These are phyloP conservation scores for Orbicella faveolata DNA, from an alignment of 64 coral and sea anemone species.

Conservation along the genomic window DNA sequence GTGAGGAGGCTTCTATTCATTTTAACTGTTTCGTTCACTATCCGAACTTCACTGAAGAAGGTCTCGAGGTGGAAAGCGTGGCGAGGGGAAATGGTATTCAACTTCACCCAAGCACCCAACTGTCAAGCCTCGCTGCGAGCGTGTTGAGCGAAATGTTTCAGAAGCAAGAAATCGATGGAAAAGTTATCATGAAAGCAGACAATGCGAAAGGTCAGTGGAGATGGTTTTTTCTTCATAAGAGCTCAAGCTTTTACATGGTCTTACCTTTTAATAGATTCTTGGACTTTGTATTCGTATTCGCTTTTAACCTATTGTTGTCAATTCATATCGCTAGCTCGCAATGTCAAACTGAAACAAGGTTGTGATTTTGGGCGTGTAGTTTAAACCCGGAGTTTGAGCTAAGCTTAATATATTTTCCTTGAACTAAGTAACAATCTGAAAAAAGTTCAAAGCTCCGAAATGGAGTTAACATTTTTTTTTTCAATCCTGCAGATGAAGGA, in stretches of 20 bases:
- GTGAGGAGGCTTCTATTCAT: slow-evolving; percentile 9
- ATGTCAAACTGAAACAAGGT: no score
- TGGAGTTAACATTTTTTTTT: background rate
- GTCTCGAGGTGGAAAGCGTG: slow-evolving; percentile 60
- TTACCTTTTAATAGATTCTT: no score
- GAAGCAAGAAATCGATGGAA: slow-evolving; percentile 83
- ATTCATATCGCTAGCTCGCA: no score
- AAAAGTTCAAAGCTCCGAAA: no score
- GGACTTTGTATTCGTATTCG: no score
- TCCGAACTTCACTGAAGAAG: slow-evolving; percentile 64
- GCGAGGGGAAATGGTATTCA: slow-evolving; percentile 66
- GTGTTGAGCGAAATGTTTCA: slow-evolving; percentile 92
- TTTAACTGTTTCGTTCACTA: slow-evolving; percentile 77
- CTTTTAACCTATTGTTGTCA: no score
- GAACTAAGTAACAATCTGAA: no score
- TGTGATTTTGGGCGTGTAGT: no score
- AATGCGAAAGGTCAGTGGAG: slow-evolving; percentile 74
- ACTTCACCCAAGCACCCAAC: slow-evolving; percentile 35
- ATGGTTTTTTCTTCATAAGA: background rate
- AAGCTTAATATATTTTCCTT: no score
- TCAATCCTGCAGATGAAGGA: background rate
- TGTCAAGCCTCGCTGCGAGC: slow-evolving; percentile 69
- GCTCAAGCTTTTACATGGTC: background rate
- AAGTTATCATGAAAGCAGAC: slow-evolving; percentile 93
- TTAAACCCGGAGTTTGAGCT: no score